These are phyloP conservation scores for Portevinia maculata DNA, from an alignment of 2,888 invertebrate genomes.

Conservation along the genomic window DNA sequence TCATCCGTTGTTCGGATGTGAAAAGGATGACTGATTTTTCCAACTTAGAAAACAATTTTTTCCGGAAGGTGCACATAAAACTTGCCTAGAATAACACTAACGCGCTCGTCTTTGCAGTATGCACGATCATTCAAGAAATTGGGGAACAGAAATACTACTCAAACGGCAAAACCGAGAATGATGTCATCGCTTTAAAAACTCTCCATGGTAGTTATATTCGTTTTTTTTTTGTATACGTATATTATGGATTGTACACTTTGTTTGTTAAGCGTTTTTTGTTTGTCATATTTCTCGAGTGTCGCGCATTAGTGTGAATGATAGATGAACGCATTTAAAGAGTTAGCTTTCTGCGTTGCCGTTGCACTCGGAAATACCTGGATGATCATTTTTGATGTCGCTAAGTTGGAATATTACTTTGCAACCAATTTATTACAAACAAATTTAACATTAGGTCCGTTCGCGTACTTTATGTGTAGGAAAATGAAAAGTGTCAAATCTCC, in stretches of 20 bases:
- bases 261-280: slow-evolving; percentile 49
- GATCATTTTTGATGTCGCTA: background rate
- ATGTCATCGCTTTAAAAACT: slow-evolving; percentile 72
- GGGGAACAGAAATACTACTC: slow-evolving; percentile 21
- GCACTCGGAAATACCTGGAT: background rate
- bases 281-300: slow-evolving; percentile 38
- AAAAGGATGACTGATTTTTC: slow-evolving; percentile 12
- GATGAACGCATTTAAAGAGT: slow-evolving; percentile 41
- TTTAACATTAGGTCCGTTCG: too few species aligned
- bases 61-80: background rate
- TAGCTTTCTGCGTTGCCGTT: slow-evolving; percentile 28
- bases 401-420: too few species aligned
- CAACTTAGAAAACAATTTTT: slow-evolving; percentile 11
- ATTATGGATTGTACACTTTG: slow-evolving; percentile 61
- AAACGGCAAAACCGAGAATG: slow-evolving; percentile 62
- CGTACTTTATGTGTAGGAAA: too few species aligned
- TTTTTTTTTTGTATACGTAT: slow-evolving; percentile 41
- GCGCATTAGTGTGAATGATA: slow-evolving; percentile 48
- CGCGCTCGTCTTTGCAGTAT: slow-evolving; percentile 27
- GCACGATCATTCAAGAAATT: slow-evolving; percentile 20
- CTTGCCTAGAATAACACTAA: slow-evolving; percentile 32
- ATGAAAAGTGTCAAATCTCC: too few species aligned
- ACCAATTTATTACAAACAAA: too few species aligned
- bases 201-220: slow-evolving; percentile 49
- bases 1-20: background rate